Evolutionary conservation across 2,113 vertebrate genomes (phyloP).

Genomic region (Pipra filicauda): DNA sequence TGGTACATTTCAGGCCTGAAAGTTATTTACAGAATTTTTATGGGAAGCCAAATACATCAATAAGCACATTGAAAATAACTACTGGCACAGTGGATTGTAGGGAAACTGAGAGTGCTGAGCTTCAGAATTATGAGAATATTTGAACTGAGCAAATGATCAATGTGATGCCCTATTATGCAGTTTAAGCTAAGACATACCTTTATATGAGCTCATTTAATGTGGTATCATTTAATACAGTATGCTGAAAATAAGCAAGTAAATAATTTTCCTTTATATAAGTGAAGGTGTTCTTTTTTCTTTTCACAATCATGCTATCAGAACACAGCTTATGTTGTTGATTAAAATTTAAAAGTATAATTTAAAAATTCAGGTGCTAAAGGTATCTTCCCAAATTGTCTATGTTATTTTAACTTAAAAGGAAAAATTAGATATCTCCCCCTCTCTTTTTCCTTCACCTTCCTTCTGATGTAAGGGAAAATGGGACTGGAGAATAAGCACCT

Average conservation of each 20-base stretch:
- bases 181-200: background rate
- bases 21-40: constrained; percentile 18
- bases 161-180: background rate
- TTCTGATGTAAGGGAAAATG: background rate
- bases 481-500: background rate
- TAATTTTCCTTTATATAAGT: background rate
- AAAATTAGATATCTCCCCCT: background rate
- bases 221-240: background rate
- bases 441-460: background rate
- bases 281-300: background rate
- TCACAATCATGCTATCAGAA: background rate
- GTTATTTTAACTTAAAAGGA: background rate
- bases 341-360: background rate
- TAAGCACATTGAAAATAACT: background rate
- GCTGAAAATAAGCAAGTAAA: background rate
- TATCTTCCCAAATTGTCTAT: background rate
- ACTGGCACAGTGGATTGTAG: background rate
- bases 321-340: background rate
- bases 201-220: background rate
- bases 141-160: background rate
- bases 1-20: background rate
- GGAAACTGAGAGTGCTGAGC: background rate
- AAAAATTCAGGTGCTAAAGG: background rate
- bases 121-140: background rate
- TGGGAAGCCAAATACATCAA: background rate